Percentiles rank a stretch among this genome's conserved stretches.
phyloP scores from a whole-genome alignment of 2,888 invertebrate genomes.

The Syritta pipiens region DNA sequence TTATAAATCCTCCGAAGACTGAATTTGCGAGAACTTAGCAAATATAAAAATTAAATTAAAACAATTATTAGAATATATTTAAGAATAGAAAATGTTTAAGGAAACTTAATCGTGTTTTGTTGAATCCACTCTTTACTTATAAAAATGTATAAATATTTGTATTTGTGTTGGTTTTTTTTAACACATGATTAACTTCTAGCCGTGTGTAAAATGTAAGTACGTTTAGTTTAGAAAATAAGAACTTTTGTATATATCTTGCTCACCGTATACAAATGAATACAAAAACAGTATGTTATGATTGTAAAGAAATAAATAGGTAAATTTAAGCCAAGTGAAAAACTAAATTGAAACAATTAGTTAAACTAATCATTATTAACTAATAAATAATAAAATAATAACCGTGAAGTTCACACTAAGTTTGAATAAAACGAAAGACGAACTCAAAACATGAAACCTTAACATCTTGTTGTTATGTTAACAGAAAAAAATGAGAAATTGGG shows the following conservation, averaged over 20 bases:
- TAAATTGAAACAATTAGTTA: constrained; percentile 55
- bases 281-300: constrained; percentile 41
- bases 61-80: constrained; percentile 53
- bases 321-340: constrained; percentile 60
- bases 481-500: constrained; percentile 20
- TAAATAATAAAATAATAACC: constrained; percentile 46
- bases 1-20: constrained; percentile 67
- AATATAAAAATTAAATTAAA: constrained; percentile 54
- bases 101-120: constrained; percentile 1
- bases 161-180: constrained; percentile 44
- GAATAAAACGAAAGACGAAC: constrained; percentile 24
- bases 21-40: constrained; percentile 63
- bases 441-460: constrained; percentile 29
- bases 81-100: constrained; percentile 4
- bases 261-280: constrained; percentile 34
- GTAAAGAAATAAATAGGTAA: constrained; percentile 16
- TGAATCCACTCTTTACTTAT: constrained; percentile 29
- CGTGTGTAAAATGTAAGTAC: constrained; percentile 15
- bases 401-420: constrained; percentile 37
- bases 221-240: neutral
- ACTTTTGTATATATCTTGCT: constrained; percentile 56
- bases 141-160: constrained; percentile 1
- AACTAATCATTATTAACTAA: constrained; percentile 66
- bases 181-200: constrained; percentile 32
- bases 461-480: constrained; percentile 54